phyloP scores from a whole-genome alignment of 2,888 invertebrate genomes.

The Metallyticus violacea region DNA sequence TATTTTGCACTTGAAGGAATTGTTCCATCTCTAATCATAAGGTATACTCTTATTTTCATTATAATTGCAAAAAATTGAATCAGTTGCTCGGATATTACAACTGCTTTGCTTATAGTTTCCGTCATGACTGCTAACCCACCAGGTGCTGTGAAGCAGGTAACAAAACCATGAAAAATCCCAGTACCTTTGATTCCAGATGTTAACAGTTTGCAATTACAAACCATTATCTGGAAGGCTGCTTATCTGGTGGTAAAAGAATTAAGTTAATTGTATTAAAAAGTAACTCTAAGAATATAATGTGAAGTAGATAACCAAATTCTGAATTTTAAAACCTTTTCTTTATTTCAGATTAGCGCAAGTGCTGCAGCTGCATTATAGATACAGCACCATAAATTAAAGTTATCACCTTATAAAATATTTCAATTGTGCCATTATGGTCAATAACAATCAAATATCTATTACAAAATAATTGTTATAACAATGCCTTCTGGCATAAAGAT shows the following conservation, averaged over 20 bases:
- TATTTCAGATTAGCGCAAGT: background rate
- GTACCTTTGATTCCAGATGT: no score
- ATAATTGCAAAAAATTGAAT: no score
- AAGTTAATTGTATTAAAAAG: background rate
- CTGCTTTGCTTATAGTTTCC: no score
- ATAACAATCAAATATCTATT: background rate
- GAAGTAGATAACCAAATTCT: background rate
- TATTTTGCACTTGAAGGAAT: no score
- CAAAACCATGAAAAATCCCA: no score
- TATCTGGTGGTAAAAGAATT: background rate
- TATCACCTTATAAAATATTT: background rate
- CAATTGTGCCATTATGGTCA: background rate
- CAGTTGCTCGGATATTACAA: no score
- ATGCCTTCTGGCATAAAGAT: background rate
- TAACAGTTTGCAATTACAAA: background rate
- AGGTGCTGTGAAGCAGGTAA: no score
- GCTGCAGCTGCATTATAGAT: background rate
- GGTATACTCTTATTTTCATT: no score
- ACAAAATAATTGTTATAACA: background rate
- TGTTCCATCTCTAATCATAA: no score
- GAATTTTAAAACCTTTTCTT: background rate
- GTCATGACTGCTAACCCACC: no score
- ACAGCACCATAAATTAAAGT: background rate
- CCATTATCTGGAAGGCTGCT: background rate
- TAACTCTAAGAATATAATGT: background rate